Conservation (phyloP, 2,797 vertebrate genomes). For the Melopsittacus undulatus region DNA sequence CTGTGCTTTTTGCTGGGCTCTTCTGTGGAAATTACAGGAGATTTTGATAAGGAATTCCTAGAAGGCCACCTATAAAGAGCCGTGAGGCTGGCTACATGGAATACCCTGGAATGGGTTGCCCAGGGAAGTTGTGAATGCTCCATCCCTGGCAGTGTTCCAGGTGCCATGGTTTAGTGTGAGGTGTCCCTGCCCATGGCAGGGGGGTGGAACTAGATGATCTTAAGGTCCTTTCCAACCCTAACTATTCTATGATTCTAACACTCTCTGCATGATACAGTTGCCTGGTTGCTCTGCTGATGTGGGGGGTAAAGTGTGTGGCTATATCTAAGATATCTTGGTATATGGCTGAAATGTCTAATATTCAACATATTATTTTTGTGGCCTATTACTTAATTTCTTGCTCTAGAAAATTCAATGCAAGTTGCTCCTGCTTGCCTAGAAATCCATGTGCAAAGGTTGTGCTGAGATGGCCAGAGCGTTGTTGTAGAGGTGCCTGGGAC, state of each 20-base stretch:
- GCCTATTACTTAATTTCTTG: not conserved
- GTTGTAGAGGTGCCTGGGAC: rapidly evolving
- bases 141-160: too few relatives aligned
- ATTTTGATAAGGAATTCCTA: not conserved
- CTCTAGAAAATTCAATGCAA: not conserved
- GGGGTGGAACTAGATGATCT: too few relatives aligned
- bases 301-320: not conserved
- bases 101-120: not conserved
- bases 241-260: too few relatives aligned
- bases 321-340: rapidly evolving
- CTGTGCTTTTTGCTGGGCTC: not conserved
- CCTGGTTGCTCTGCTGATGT: not conserved
- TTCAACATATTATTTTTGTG: not conserved
- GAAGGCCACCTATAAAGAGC: too few relatives aligned
- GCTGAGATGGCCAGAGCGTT: not conserved
- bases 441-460: not conserved
- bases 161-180: too few relatives aligned
- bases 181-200: too few relatives aligned
- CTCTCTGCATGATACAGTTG: not conserved
- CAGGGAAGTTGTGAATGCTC: too few relatives aligned
- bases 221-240: too few relatives aligned
- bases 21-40: not conserved
- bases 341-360: not conserved
- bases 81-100: rapidly evolving
- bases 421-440: not conserved